phyloP scores from a whole-genome alignment of 64 coral and sea anemone species.

The Porites lutea region DNA sequence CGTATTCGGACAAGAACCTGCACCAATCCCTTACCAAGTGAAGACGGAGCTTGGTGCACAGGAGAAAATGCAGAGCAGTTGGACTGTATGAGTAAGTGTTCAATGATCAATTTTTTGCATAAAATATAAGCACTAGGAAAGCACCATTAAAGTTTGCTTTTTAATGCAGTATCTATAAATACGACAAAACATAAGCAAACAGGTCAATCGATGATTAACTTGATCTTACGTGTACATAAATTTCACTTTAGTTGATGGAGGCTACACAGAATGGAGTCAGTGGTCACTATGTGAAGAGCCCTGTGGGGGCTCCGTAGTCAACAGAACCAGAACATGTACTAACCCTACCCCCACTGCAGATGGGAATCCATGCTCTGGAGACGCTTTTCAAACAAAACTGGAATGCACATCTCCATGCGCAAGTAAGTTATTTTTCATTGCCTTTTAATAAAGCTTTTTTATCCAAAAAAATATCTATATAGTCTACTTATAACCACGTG shows the following conservation, averaged over 20 bases:
- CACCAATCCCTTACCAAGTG: slow-evolving; percentile 81
- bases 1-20: slow-evolving; percentile 92
- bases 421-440: slow-evolving; percentile 57
- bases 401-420: slow-evolving; percentile 89
- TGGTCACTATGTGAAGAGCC: slow-evolving; percentile 95
- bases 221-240: neutral
- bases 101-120: neutral
- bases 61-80: slow-evolving; percentile 80
- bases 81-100: slow-evolving; percentile 87
- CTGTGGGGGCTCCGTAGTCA: slow-evolving; percentile 90
- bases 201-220: neutral
- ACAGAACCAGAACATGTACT: slow-evolving; percentile 80
- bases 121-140: neutral
- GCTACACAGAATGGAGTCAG: slow-evolving; percentile 94
- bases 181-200: no score
- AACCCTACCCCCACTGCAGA: slow-evolving; percentile 85
- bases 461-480: no score
- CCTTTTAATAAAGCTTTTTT: neutral
- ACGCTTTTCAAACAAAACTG: slow-evolving; percentile 72
- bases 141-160: neutral
- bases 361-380: slow-evolving; percentile 74
- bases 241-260: slow-evolving; percentile 68
- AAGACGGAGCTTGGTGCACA: slow-evolving; percentile 74
- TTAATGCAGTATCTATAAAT: no score
- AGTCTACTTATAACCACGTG: no score